Base-by-base conservation (phyloP, 1,140 invertebrate species). In the Leptinotarsa lineolata region DNA sequence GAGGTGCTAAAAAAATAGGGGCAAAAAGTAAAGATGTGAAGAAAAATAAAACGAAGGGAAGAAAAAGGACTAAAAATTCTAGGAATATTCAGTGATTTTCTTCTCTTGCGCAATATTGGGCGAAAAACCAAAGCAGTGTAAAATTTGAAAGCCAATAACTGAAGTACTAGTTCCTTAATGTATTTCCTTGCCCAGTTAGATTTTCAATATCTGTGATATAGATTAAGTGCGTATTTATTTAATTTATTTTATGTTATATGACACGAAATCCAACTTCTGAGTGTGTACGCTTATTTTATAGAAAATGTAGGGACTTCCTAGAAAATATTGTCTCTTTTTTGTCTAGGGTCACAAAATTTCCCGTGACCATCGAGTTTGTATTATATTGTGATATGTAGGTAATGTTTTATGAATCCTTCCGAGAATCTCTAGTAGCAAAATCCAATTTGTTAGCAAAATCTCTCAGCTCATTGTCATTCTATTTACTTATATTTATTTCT, bases 311-410 rank as follows among this genome's bases (percentile, higher is more conserved):
- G 30, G 48, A 54, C n/a, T 54, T 54, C 48, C 48, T 18, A 54
- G 15, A n/a, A 16, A 54, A 18, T 2, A 18, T n/a, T 54, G 16
- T n/a, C n/a, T 15, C 16, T 0, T 15, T 54, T 54, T 18, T 8
- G 0, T 54, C 48, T 16, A 4, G 48, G 48, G 15, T 18, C 48
- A 54, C 15, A 18, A 39, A 39, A 11, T 39, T 39, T 39, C 30
- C 30, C 30, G 48, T 54, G 48, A 54, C 48, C 48, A 16, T n/a
- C 48, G 3, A 54, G 30, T 54, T 54, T 54, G 48, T 54, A 54
- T 54, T 54, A 54, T 54, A 54, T 54, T 54, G 48, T 54, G 48
- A 54, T 54, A 54, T 54, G n/a, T 54, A 54, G 48, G 48, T 54
- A 54, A 54, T 54, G n/a, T 54, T 54, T 54, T 0, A 54, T 54